phyloP scores from a whole-genome alignment of 2,113 vertebrate species.

The Dipodomys stephensi region DNA sequence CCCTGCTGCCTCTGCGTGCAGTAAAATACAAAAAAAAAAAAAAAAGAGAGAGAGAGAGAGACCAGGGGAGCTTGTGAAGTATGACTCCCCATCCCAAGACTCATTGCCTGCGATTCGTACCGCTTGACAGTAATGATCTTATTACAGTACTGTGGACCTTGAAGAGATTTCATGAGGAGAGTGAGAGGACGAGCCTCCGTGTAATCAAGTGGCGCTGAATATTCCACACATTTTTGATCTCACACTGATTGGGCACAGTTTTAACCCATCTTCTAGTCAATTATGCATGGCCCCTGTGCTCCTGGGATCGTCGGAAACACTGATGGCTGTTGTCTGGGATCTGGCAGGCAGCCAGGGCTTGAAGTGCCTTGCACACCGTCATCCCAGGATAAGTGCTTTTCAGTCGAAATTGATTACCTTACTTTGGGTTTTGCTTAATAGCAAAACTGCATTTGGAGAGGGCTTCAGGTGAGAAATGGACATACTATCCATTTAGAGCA shows the following conservation, averaged over 20 bases:
- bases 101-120: constrained; percentile 89
- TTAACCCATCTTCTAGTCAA: constrained; percentile 92
- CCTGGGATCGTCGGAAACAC: constrained; percentile 83
- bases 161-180: constrained; percentile 91
- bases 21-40: constrained; percentile 86
- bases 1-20: constrained; percentile 86
- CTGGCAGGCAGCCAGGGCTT: constrained; percentile 87
- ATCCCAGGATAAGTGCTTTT: constrained; percentile 87
- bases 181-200: constrained; percentile 85
- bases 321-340: constrained; percentile 86
- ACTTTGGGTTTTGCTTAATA: constrained; percentile 87
- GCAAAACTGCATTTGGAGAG: constrained; percentile 86
- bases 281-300: constrained; percentile 90
- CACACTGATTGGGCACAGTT: constrained; percentile 92
- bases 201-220: constrained; percentile 91
- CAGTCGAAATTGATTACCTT: constrained; percentile 91
- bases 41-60: constrained; percentile 14
- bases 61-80: constrained; percentile 90
- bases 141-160: constrained; percentile 92
- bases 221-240: constrained; percentile 90
- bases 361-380: constrained; percentile 82
- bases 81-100: constrained; percentile 91
- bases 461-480: constrained; percentile 88
- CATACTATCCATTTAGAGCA: constrained; percentile 79
- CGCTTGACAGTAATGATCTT: constrained; percentile 93